Evolutionary conservation across 2,888 invertebrate species (phyloP), one percentile per base, ranked within the genome.

Genomic region (Caenorhabditis parvicauda): DNA sequence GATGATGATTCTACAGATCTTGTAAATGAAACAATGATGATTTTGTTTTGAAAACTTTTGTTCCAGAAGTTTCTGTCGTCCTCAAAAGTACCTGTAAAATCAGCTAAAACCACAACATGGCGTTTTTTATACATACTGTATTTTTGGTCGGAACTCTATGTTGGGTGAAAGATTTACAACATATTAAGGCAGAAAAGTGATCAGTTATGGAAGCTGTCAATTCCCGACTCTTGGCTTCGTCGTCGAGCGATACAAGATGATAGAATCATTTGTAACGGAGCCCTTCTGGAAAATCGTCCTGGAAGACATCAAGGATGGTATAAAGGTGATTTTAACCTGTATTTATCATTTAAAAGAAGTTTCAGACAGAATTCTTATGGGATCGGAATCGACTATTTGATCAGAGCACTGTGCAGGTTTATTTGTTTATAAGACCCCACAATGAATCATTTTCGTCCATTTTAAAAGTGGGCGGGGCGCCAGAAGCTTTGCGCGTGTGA

Each of bases 141-240:
- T 12, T n/a, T 12, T n/a, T 35, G 12, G 35, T 12, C 12, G 35
- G 35, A 35, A n/a, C 35, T 12, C 12, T n/a, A 35, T 12, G 35
- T 9, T 6, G 7, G n/a, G n/a, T n/a, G n/a, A n/a, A n/a, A n/a
- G n/a, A 14, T 32, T 49, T 25, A 39, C 38, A 39, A 41, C 29
- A 17, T 39, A 49, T 46, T 38, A 59, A 41, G 59, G 55, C 1
- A 49, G 54, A 14, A 46, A 67, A 53, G 70, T 80, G 2, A 89
- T 99, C 44, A 96, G 95, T 82, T 99, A 99, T 82, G 98, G 98
- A 2, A 93, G 92, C 57, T 99, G 98, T 81, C 98, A 99, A 83
- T 96, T 99, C 82, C 98, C 98, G 4, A 99, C 98, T 0, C 85
- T 99, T n/a, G 98, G 98, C 1, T 99, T 99, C 86, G 95, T 99